Evolutionary conservation across 2,797 vertebrate species (phyloP).

Genomic region (Sebastes taczanowskii): DNA sequence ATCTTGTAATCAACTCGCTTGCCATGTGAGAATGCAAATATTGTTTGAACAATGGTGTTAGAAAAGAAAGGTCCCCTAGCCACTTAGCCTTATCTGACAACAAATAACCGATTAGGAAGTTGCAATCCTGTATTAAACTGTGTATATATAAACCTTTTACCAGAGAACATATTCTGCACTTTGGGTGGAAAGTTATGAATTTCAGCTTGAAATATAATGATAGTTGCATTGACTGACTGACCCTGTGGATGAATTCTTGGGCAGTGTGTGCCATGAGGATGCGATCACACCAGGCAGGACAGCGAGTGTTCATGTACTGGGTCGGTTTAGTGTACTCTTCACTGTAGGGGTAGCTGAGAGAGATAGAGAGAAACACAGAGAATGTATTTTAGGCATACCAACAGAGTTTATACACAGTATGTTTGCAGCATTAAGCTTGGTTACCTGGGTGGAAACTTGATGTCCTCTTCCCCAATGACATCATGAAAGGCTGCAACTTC

Average conservation of each 20-base stretch:
- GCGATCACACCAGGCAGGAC: conserved; percentile 89
- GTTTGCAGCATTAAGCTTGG: background rate
- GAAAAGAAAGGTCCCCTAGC: background rate
- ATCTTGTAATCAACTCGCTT: background rate
- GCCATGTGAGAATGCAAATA: background rate
- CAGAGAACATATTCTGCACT: background rate
- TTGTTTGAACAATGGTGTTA: background rate
- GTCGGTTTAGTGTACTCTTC: conserved; percentile 84
- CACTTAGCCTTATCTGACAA: background rate
- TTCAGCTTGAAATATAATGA: background rate
- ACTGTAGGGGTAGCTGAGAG: conserved; percentile 87
- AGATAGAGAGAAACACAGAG: background rate
- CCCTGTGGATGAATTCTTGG: conserved; percentile 73
- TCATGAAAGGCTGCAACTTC: conserved; percentile 80
- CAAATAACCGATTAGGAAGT: background rate
- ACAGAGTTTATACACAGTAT: background rate
- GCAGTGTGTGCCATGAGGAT: conserved; percentile 84
- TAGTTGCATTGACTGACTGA: conserved; percentile 63
- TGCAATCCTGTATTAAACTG: background rate
- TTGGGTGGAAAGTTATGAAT: background rate
- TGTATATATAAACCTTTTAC: background rate
- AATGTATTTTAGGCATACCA: background rate
- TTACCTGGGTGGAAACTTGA: conserved; percentile 86
- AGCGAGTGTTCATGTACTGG: conserved; percentile 88
- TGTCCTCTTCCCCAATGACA: conserved; percentile 81